Percentiles rank a stretch among this genome's conserved stretches.
These are phyloP conservation scores for Ptychobarbus kaznakovi DNA, from an alignment of 2,797 vertebrate species.

Conservation along the genomic window DNA sequence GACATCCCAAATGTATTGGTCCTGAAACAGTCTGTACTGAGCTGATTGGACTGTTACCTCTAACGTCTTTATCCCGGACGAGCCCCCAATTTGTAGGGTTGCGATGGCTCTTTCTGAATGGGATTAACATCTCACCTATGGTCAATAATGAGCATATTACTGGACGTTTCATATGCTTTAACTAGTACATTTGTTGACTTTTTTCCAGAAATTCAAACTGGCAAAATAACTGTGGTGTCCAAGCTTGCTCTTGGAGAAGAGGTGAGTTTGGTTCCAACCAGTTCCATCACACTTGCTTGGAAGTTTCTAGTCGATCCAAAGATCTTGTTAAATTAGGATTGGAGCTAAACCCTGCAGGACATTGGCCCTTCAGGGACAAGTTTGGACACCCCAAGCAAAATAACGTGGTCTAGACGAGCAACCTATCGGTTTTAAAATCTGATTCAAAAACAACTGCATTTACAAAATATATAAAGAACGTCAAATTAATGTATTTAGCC, in stretches of 20 bases:
- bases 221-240: neutral
- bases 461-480: conserved; percentile 21
- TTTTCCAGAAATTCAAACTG: neutral
- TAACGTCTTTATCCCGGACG: neutral
- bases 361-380: neutral
- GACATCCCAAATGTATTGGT: neutral
- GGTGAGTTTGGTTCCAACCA: neutral
- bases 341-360: neutral
- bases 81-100: neutral
- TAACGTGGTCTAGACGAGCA: neutral
- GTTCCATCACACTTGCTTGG: neutral
- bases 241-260: neutral
- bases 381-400: neutral
- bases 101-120: neutral
- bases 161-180: neutral
- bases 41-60: neutral
- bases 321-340: neutral
- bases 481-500: conserved; percentile 3
- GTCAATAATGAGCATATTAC: neutral
- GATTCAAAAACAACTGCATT: conserved; percentile 18
- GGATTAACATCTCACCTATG: neutral
- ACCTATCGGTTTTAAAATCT: neutral
- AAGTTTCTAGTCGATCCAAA: neutral
- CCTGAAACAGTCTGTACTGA: neutral
- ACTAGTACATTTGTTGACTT: neutral